These are phyloP conservation scores for Gymnobelideus leadbeateri DNA, from an alignment of 2,113 vertebrate species.

Conservation along the genomic window DNA sequence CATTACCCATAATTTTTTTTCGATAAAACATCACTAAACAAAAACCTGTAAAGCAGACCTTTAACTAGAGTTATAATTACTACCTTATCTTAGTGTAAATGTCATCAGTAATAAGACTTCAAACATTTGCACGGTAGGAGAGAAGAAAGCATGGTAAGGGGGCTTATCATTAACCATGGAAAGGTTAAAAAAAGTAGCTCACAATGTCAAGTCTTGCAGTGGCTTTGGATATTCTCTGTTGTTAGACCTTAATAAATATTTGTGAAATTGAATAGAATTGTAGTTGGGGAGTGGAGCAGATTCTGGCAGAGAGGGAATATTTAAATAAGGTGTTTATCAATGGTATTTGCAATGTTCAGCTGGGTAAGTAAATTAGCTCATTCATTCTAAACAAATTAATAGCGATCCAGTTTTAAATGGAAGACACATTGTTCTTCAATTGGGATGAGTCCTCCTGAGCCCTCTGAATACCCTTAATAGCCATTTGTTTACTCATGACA, in stretches of 20 bases:
- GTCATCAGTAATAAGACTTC: conserved; percentile 45
- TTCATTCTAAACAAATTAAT: not conserved
- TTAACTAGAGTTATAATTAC: conserved; percentile 49
- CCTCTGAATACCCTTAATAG: not conserved
- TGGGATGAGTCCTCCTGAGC: not conserved
- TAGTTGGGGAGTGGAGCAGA: not conserved
- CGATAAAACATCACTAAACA: conserved; percentile 34
- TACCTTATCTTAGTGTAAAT: conserved; percentile 56
- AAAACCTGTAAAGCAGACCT: conserved; percentile 11
- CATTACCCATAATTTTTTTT: conserved; percentile 42
- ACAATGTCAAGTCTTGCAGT: not conserved
- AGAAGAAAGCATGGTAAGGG: not conserved
- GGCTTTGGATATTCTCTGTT: not conserved
- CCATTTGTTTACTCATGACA: not conserved
- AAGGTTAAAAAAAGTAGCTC: conserved; percentile 38
- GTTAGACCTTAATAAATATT: not conserved
- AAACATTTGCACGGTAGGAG: conserved; percentile 46
- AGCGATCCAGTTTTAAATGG: not conserved
- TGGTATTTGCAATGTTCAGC: not conserved
- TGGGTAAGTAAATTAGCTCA: not conserved
- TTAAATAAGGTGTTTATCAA: not conserved
- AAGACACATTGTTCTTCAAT: not conserved
- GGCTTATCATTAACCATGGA: conserved; percentile 30
- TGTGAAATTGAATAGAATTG: not conserved
- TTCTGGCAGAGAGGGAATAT: not conserved